Conservation (phyloP, 2,888 invertebrate species). For the Agriotes lineatus region DNA sequence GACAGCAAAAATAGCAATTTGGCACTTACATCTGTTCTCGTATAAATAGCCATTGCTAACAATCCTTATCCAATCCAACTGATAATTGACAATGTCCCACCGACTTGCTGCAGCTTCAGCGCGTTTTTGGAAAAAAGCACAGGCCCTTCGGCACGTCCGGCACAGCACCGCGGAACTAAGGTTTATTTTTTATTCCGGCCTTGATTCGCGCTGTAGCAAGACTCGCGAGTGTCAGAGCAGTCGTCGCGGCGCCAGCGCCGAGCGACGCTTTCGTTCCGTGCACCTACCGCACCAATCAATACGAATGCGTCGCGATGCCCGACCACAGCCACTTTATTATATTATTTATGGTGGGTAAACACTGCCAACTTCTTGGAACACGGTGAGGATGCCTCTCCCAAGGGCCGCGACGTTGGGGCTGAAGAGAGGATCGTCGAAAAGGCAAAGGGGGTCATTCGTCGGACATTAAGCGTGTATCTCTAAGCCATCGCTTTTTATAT, state of each 20-base stretch:
- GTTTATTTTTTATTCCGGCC: constrained; percentile 25
- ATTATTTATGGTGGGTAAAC: constrained; percentile 16
- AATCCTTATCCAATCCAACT: too few species aligned
- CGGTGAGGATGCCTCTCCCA: too few species aligned
- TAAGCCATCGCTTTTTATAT: too few species aligned
- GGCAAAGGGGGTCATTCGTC: too few species aligned
- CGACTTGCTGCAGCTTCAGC: too few species aligned
- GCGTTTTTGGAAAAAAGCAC: background rate
- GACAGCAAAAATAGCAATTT: constrained; percentile 2
- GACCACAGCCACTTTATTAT: constrained; percentile 15
- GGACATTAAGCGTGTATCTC: too few species aligned
- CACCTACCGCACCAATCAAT: constrained; percentile 57
- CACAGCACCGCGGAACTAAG: background rate
- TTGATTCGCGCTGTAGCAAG: constrained; percentile 15
- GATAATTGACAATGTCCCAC: too few species aligned
- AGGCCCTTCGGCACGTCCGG: background rate
- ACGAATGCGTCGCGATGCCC: constrained; percentile 51
- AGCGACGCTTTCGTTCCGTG: constrained; percentile 39
- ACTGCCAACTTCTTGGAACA: background rate
- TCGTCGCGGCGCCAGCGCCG: constrained; percentile 47
- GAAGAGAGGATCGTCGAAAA: too few species aligned
- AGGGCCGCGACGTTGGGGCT: too few species aligned
- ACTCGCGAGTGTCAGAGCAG: constrained; percentile 13
- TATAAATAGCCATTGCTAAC: background rate
- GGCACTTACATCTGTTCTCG: constrained; percentile 12